phyloP scores from a whole-genome alignment of 2,797 vertebrate genomes.

The Chiloscyllium punctatum region DNA sequence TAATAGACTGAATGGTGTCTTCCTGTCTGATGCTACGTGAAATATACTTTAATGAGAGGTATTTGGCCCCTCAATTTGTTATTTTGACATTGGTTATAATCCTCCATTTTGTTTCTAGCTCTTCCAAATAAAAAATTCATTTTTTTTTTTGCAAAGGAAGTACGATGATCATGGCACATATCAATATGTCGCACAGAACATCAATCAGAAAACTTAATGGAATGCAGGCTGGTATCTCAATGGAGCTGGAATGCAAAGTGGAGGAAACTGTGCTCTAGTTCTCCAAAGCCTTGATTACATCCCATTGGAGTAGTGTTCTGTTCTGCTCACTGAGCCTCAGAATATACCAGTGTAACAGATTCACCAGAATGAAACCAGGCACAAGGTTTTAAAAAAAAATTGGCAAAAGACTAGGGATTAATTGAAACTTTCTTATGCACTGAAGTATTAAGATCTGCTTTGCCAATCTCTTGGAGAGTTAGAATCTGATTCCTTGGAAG shows the following conservation, averaged over 20 bases:
- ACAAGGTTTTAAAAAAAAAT: not conserved
- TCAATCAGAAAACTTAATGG: too few species aligned
- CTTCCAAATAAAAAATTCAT: not conserved
- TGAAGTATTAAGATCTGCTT: too few species aligned
- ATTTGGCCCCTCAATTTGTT: not conserved
- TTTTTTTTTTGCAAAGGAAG: too few species aligned
- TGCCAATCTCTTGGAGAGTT: too few species aligned
- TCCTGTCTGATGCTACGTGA: not conserved
- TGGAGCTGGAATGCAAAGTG: not conserved
- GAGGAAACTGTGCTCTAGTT: not conserved
- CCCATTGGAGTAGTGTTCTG: not conserved
- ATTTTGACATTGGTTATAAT: not conserved
- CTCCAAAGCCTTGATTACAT: not conserved
- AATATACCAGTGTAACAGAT: too few species aligned
- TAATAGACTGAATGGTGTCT: not conserved
- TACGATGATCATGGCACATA: not conserved
- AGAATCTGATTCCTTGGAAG: too few species aligned
- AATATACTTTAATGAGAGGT: not conserved
- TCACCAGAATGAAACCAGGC: not conserved
- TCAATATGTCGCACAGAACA: not conserved
- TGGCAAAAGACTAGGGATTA: not conserved
- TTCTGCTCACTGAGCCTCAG: not conserved
- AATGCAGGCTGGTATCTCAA: not conserved
- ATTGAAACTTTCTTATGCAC: not conserved
- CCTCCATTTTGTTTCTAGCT: not conserved